Evolutionary conservation across 2,888 invertebrate genomes (phyloP).

Genomic region (Platypus cylindrus): DNA sequence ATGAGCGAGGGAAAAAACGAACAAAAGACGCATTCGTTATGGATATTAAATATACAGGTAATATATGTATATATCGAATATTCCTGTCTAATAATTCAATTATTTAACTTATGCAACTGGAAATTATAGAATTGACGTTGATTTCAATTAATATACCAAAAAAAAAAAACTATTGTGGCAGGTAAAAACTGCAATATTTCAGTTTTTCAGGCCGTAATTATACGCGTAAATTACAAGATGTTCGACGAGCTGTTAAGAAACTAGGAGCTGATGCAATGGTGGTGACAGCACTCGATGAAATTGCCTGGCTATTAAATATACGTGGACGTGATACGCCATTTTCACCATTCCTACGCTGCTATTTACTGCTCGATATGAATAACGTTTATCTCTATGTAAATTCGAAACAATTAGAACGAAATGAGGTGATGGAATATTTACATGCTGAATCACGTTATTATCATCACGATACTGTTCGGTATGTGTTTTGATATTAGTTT

Average conservation of each 20-base stretch:
- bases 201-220: constrained; percentile 47
- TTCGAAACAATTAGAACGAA: constrained; percentile 43
- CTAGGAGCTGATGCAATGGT: constrained; percentile 65
- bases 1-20: constrained; percentile 29
- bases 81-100: too few species aligned
- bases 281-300: constrained; percentile 75
- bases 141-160: too few species aligned
- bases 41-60: constrained; percentile 41
- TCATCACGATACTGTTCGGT: constrained; percentile 51
- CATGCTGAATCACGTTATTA: constrained; percentile 43
- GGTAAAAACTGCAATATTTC: constrained; percentile 14
- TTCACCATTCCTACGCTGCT: constrained; percentile 68
- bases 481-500: constrained; percentile 23
- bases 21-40: constrained; percentile 36
- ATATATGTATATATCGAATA: too few species aligned
- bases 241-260: constrained; percentile 49
- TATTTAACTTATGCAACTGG: too few species aligned
- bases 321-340: constrained; percentile 74
- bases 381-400: constrained; percentile 61
- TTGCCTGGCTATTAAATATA: constrained; percentile 80
- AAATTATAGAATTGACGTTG: too few species aligned
- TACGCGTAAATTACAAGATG: constrained; percentile 58
- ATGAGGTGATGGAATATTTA: constrained; percentile 35
- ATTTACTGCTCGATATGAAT: constrained; percentile 52
- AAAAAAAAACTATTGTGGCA: too few species aligned